Conservation (phyloP, 1,140 invertebrate genomes). For the Archivesica marissinica region DNA sequence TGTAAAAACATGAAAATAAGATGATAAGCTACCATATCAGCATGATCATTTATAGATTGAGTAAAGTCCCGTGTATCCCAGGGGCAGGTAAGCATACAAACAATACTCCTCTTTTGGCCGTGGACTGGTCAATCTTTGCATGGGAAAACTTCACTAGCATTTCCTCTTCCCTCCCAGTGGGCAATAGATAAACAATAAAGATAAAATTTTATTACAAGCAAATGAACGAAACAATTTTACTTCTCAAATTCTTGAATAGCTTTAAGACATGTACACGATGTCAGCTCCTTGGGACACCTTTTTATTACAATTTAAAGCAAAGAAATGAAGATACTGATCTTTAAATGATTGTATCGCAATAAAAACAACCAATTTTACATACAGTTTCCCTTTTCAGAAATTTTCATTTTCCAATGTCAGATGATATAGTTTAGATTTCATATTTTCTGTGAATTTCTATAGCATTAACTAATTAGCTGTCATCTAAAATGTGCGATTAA, state of each 20-base stretch:
- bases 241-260: conserved; percentile 56
- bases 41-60: not conserved
- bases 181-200: conserved; percentile 53
- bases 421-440: conserved; percentile 25
- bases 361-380: conserved; percentile 32
- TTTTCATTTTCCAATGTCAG: conserved; percentile 18
- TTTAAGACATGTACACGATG: conserved; percentile 43
- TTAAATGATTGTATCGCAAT: conserved; percentile 27
- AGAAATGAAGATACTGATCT: conserved; percentile 54
- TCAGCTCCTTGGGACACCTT: conserved; percentile 46
- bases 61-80: conserved; percentile 3
- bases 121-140: not conserved
- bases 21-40: not conserved
- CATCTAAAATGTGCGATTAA: not conserved
- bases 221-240: conserved; percentile 47
- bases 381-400: conserved; percentile 35
- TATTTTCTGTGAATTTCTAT: conserved; percentile 14
- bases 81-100: not conserved
- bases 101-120: not conserved
- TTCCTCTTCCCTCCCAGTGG: not conserved
- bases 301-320: conserved; percentile 44
- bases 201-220: conserved; percentile 59
- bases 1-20: conserved; percentile 17
- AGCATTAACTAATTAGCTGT: conserved; percentile 44
- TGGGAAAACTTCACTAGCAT: conserved; percentile 5